phyloP scores from a whole-genome alignment of 53 echinoderm and acorn worm species.

The Stichopus horrens region DNA sequence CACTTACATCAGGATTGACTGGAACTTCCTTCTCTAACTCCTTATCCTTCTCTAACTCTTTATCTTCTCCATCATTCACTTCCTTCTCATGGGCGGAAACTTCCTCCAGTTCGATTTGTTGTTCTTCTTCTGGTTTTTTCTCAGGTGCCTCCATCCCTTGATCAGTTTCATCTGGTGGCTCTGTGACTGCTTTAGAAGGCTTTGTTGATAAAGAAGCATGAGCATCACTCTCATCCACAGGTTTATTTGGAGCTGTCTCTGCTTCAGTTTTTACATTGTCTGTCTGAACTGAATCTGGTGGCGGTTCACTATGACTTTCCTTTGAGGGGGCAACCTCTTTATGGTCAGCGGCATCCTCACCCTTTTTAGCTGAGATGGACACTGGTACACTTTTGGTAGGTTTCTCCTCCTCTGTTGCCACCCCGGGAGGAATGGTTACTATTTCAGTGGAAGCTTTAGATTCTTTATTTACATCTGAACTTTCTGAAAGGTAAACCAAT shows the following conservation, averaged over 20 bases:
- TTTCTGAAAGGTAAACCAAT: not conserved
- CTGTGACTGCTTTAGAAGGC: not conserved
- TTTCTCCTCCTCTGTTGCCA: not conserved
- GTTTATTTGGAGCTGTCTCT: not conserved
- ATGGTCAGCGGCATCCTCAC: not conserved
- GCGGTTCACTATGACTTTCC: not conserved
- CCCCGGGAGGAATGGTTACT: not conserved
- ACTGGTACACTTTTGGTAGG: not conserved
- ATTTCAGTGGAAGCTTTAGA: conserved; percentile 22
- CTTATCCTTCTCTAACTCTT: not conserved
- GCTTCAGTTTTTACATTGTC: not conserved
- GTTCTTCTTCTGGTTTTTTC: not conserved
- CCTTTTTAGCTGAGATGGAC: not conserved
- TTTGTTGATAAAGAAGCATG: not conserved
- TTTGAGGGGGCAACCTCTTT: not conserved
- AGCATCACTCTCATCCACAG: conserved; percentile 9
- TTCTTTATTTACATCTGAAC: conserved; percentile 11
- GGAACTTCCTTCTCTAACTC: not conserved
- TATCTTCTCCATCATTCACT: not conserved
- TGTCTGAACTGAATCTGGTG: not conserved
- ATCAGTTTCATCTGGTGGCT: not conserved
- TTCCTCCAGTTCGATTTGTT: not conserved
- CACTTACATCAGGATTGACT: not conserved
- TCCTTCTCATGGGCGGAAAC: not conserved
- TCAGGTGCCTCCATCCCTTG: not conserved